Conservation (phyloP, 2,113 vertebrate genomes). For the Mandrillus leucophaeus region DNA sequence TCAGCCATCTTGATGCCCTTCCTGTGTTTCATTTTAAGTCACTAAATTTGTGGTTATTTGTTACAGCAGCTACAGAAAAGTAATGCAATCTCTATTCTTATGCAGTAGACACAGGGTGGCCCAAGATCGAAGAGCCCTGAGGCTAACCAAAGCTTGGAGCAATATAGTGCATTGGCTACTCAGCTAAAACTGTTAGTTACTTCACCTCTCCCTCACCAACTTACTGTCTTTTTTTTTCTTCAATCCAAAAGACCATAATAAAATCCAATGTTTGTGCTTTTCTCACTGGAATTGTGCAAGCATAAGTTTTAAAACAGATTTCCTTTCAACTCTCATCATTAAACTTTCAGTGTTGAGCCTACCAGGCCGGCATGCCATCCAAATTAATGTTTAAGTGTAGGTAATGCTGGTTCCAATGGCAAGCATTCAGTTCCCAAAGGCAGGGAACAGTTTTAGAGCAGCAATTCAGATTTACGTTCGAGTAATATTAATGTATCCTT, state of each 20-base stretch:
- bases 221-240: background rate
- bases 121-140: background rate
- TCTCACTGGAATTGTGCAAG: background rate
- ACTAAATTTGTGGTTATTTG: background rate
- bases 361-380: background rate
- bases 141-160: background rate
- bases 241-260: background rate
- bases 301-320: background rate
- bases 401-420: background rate
- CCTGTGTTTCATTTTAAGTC: background rate
- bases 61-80: background rate
- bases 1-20: background rate
- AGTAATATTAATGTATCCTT: background rate
- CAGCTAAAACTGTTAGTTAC: background rate
- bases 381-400: background rate
- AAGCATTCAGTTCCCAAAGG: slow-evolving; percentile 1
- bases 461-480: background rate
- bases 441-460: background rate
- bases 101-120: background rate
- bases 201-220: background rate
- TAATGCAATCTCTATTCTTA: background rate
- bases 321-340: background rate
- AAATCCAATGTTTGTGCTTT: background rate
- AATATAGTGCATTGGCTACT: background rate
- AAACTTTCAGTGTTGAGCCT: background rate